Conservation (phyloP, 1,140 invertebrate genomes). For the Drosophila bipectinata region DNA sequence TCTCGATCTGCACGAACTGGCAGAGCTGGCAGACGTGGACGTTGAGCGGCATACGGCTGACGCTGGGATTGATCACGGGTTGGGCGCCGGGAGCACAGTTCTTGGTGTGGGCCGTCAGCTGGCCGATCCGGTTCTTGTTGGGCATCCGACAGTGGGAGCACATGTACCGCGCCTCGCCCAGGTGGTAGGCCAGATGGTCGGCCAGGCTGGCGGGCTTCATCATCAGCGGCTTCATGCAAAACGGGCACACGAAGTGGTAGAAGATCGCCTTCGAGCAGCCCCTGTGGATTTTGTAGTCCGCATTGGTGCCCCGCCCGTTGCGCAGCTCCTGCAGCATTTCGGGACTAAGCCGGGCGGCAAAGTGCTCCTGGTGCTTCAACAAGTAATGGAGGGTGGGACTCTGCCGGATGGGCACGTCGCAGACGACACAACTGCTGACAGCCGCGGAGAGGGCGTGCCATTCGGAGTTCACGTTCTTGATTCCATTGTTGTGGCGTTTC, state of each 20-base stretch:
- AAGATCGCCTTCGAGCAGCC: background rate
- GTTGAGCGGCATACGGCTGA: conserved; percentile 2
- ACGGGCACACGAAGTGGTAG: conserved; percentile 52
- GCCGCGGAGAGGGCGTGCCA: conserved; percentile 50
- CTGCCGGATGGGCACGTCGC: conserved; percentile 64
- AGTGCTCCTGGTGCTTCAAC: conserved; percentile 85
- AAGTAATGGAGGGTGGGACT: conserved; percentile 86
- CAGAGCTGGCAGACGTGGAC: conserved; percentile 86
- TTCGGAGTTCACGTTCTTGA: conserved; percentile 31
- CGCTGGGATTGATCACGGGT: background rate
- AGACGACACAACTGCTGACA: conserved; percentile 84
- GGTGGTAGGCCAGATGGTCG: conserved; percentile 87
- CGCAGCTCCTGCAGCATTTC: conserved; percentile 50
- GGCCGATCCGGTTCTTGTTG: background rate
- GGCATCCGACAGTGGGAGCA: conserved; percentile 85
- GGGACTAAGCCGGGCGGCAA: conserved; percentile 85
- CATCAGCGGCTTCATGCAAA: conserved; percentile 47
- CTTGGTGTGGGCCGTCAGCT: conserved; percentile 11
- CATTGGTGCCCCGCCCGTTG: conserved; percentile 6
- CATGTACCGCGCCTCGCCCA: conserved; percentile 86
- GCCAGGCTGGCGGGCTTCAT: conserved; percentile 10
- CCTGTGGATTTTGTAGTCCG: conserved; percentile 1
- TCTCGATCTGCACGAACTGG: conserved; percentile 86
- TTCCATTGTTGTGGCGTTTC: background rate
- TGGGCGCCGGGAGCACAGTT: conserved; percentile 25